phyloP scores from a whole-genome alignment of 2,797 vertebrate genomes.

The Lutjanus argentimaculatus region DNA sequence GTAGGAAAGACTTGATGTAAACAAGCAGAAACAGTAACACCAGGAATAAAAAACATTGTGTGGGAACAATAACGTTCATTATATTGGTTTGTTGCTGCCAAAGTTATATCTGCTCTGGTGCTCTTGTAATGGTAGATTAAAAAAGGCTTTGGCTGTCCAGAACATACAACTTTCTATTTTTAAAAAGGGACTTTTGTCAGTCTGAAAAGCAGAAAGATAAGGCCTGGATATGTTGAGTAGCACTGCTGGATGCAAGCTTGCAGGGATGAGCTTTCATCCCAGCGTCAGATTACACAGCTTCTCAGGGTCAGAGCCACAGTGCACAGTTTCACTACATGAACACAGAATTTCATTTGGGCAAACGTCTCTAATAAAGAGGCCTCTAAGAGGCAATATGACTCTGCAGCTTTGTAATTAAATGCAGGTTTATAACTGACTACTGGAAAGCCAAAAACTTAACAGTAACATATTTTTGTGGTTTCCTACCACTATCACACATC shows the following conservation, averaged over 20 bases:
- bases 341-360: not conserved
- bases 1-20: not conserved
- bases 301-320: conserved; percentile 3
- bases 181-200: conserved; percentile 13
- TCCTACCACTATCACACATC: not conserved
- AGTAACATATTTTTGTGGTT: too few species aligned
- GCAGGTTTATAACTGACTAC: too few species aligned
- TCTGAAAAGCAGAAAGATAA: conserved; percentile 9
- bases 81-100: conserved; percentile 28
- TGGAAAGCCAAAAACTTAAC: too few species aligned
- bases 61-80: conserved; percentile 4
- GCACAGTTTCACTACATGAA: not conserved
- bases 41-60: not conserved
- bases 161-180: conserved; percentile 25
- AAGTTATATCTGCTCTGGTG: conserved; percentile 18
- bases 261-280: conserved; percentile 29
- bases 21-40: not conserved
- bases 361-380: not conserved
- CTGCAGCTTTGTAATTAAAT: not conserved
- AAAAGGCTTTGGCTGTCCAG: not conserved
- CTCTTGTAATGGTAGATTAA: not conserved
- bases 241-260: not conserved
- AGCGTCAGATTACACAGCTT: conserved; percentile 39
- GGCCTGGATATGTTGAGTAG: not conserved
- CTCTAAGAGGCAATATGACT: not conserved